Conservation (phyloP, 2,888 invertebrate genomes). For the Melanargia galathea region DNA sequence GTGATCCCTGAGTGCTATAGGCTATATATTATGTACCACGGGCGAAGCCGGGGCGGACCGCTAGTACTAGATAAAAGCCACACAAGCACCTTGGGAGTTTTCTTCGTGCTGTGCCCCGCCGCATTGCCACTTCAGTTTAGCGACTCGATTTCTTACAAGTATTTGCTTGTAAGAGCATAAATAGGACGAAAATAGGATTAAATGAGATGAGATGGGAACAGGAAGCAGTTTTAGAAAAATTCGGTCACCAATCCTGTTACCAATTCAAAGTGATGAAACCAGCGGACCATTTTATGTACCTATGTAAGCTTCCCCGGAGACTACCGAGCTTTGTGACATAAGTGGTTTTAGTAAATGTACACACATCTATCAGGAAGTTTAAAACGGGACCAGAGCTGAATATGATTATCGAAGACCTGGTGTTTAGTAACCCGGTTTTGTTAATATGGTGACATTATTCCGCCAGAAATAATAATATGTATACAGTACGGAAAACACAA, state of each 20-base stretch:
- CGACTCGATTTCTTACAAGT: too few relatives aligned
- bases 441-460: background rate
- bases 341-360: background rate
- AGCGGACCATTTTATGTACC: background rate
- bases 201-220: too few relatives aligned
- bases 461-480: background rate
- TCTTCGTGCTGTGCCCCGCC: too few relatives aligned
- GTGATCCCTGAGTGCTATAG: too few relatives aligned
- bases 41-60: too few relatives aligned
- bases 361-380: background rate
- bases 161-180: too few relatives aligned
- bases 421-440: background rate
- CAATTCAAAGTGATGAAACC: background rate
- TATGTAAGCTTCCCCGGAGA: background rate
- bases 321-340: background rate
- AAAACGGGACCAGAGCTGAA: background rate
- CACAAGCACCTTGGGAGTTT: too few relatives aligned
- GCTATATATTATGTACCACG: too few relatives aligned
- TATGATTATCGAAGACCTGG: background rate
- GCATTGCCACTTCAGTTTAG: too few relatives aligned
- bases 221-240: background rate
- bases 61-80: too few relatives aligned
- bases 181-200: too few relatives aligned
- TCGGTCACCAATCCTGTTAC: background rate
- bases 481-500: background rate